A percentile compares a stretch with the other conserved stretches of the same genome.
Evolutionary conservation across 2,113 vertebrate species (phyloP).

Genomic region (Mesoclemmys tuberculata): DNA sequence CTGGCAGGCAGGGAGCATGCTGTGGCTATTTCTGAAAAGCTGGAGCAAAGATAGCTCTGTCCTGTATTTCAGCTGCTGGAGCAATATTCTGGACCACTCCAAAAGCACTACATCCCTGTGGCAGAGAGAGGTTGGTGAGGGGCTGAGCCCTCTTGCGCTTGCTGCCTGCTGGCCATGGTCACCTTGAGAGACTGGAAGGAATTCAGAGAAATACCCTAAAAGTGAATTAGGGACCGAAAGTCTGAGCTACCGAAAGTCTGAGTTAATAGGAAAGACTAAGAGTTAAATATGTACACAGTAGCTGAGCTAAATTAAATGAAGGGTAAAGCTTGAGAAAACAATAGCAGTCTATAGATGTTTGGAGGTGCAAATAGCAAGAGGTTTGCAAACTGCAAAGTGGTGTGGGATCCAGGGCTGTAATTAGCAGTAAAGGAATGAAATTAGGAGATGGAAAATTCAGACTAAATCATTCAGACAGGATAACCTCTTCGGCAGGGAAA

Average conservation of each 20-base stretch:
- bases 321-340: background rate
- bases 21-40: too few species aligned
- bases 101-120: too few species aligned
- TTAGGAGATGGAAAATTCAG: background rate
- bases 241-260: background rate
- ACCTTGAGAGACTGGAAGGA: background rate
- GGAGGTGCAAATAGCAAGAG: too few species aligned
- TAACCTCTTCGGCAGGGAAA: background rate
- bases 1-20: too few species aligned
- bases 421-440: background rate
- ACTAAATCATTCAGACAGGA: fast-evolving
- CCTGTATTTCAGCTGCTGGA: too few species aligned
- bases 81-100: too few species aligned
- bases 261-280: background rate
- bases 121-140: too few species aligned
- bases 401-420: fast-evolving
- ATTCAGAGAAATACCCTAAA: background rate
- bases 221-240: background rate
- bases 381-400: background rate
- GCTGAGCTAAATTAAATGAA: background rate
- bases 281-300: background rate
- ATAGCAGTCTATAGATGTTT: fast-evolving
- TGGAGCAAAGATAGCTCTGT: too few species aligned
- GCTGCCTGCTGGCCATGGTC: too few species aligned
- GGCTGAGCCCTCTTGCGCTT: too few species aligned